Evolutionary conservation across 2,888 invertebrate genomes (phyloP).

Genomic region (Masnerella sp.): DNA sequence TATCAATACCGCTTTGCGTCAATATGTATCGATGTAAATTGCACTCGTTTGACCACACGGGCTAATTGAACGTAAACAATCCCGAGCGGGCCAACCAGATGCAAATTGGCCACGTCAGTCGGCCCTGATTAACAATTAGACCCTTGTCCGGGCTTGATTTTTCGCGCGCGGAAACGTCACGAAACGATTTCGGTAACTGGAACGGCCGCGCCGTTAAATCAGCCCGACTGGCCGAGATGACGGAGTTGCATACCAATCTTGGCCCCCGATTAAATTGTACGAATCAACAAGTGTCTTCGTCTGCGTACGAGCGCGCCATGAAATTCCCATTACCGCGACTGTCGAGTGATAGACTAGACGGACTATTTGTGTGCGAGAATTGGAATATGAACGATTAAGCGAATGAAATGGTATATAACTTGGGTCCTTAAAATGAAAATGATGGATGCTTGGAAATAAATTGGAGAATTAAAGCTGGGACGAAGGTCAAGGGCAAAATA

Average conservation of each 20-base stretch:
- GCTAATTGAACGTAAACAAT: conserved; percentile 37
- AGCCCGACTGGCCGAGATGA: conserved; percentile 26
- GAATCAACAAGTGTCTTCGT: conserved; percentile 50
- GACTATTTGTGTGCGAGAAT: too few relatives aligned
- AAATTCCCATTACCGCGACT: conserved; percentile 19
- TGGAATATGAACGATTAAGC: too few relatives aligned
- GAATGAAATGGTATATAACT: too few relatives aligned
- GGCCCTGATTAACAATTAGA: conserved; percentile 7
- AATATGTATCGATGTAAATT: conserved; percentile 36
- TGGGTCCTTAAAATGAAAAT: too few relatives aligned
- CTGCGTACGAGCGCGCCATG: too few relatives aligned
- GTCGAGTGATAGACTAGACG: too few relatives aligned
- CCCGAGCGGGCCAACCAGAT: too few relatives aligned
- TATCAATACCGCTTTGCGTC: conserved; percentile 35
- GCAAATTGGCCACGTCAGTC: conserved; percentile 10
- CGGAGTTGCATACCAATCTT: conserved; percentile 43
- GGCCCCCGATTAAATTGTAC: conserved; percentile 46
- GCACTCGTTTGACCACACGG: conserved; percentile 25
- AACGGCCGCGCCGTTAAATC: conserved; percentile 40
- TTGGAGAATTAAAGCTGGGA: too few relatives aligned
- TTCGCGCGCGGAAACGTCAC: not conserved
- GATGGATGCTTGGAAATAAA: too few relatives aligned
- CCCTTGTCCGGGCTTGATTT: not conserved
- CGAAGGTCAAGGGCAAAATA: too few relatives aligned
- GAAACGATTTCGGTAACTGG: conserved; percentile 31